Conservation (phyloP, 2,888 invertebrate genomes). For the Tortricodes alternella region DNA sequence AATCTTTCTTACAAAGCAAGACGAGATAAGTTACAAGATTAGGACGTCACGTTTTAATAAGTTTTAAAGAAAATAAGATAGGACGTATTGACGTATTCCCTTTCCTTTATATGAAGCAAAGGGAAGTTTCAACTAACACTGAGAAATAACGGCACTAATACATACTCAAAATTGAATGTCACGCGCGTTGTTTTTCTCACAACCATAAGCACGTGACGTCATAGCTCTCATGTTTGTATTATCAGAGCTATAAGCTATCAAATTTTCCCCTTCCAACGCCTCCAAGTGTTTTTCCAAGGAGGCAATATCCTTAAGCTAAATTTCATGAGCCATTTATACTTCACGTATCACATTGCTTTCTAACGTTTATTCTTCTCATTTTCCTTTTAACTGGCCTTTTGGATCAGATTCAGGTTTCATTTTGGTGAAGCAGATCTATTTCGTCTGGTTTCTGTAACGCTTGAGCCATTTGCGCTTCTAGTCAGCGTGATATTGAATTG, state of each 20-base stretch:
- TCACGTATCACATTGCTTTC: constrained; percentile 66
- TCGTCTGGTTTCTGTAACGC: constrained; percentile 8
- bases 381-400: constrained; percentile 41
- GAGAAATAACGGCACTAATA: constrained; percentile 2
- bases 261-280: constrained; percentile 68
- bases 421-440: constrained; percentile 36
- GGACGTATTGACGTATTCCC: too few relatives aligned
- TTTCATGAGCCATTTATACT: constrained; percentile 74
- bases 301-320: constrained; percentile 79
- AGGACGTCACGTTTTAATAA: too few relatives aligned
- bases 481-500: constrained; percentile 4
- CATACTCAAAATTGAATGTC: constrained; percentile 3
- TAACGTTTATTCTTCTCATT: constrained; percentile 53
- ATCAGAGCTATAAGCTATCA: constrained; percentile 73
- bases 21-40: too few relatives aligned
- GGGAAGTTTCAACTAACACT: background rate
- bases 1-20: too few relatives aligned
- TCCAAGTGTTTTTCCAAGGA: constrained; percentile 63
- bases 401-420: constrained; percentile 35
- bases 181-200: constrained; percentile 35
- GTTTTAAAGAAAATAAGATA: too few relatives aligned
- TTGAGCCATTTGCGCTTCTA: constrained; percentile 1
- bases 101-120: background rate
- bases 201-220: constrained; percentile 47
- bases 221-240: constrained; percentile 53